phyloP scores from a whole-genome alignment of 2,113 vertebrate genomes.

The Melanerpes aurifrons region DNA sequence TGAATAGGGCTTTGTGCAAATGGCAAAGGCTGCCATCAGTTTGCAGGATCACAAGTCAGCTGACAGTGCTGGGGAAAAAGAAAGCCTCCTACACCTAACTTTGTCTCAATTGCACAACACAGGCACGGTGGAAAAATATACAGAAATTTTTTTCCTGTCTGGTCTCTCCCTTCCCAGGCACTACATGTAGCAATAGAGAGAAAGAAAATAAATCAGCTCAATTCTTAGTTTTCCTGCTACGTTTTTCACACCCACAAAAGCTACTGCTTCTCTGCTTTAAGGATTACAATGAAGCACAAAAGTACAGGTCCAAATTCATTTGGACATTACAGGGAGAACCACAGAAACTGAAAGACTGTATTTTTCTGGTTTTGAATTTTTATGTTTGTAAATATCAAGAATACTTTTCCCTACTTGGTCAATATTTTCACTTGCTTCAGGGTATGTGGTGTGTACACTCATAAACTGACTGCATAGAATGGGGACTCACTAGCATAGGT shows the following conservation, averaged over 20 bases:
- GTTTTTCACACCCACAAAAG: neutral
- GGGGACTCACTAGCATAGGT: neutral
- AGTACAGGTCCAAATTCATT: neutral
- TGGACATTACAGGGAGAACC: neutral
- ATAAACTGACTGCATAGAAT: neutral
- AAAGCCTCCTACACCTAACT: neutral
- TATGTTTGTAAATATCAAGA: neutral
- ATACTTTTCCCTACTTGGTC: neutral
- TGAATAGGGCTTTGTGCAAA: slow-evolving; percentile 13
- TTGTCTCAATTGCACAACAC: neutral
- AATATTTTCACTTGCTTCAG: neutral
- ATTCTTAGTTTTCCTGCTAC: neutral
- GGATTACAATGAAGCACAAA: neutral
- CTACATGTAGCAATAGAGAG: neutral
- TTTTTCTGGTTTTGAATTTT: neutral
- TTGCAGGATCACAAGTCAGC: neutral
- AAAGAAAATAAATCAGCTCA: neutral
- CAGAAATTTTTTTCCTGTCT: neutral
- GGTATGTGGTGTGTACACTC: neutral
- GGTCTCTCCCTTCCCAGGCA: neutral
- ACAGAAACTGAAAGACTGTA: neutral
- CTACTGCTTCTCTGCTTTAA: neutral
- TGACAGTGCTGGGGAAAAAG: neutral
- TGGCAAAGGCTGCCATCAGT: neutral
- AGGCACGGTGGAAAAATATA: neutral